These are phyloP conservation scores for Lycodopsis pacificus DNA, from an alignment of 2,797 vertebrate species.

Conservation along the genomic window DNA sequence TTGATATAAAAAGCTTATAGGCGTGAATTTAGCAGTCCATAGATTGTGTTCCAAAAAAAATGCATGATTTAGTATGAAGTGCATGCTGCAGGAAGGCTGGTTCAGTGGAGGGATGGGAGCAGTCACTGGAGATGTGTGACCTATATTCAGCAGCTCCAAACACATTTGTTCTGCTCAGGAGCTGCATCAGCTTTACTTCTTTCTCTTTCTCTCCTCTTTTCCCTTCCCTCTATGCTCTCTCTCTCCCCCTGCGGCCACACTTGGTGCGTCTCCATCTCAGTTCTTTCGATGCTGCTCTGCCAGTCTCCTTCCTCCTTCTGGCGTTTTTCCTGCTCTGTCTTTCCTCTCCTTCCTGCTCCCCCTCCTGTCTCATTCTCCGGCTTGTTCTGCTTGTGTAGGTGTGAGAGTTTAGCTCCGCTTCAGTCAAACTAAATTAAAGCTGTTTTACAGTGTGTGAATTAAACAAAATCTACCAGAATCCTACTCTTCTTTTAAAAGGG, in stretches of 20 bases:
- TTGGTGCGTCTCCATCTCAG: conserved; percentile 56
- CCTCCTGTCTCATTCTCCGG: conserved; percentile 15
- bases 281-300: conserved; percentile 46
- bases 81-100: conserved; percentile 53
- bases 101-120: conserved; percentile 71
- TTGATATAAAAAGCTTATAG: conserved; percentile 1
- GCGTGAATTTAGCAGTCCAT: conserved; percentile 27
- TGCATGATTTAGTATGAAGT: conserved; percentile 40
- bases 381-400: conserved; percentile 43
- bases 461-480: conserved; percentile 35
- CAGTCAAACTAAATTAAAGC: conserved; percentile 11
- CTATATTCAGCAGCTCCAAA: conserved; percentile 82
- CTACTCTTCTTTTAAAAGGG: neutral
- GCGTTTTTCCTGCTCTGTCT: conserved; percentile 47
- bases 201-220: conserved; percentile 20
- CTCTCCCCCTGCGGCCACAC: conserved; percentile 58
- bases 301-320: conserved; percentile 51
- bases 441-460: conserved; percentile 28
- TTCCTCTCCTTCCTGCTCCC: conserved; percentile 14
- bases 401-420: conserved; percentile 19
- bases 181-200: conserved; percentile 70
- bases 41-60: conserved; percentile 41
- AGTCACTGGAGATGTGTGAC: conserved; percentile 85
- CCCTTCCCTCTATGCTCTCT: conserved; percentile 52
- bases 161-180: conserved; percentile 82